Percentiles rank a stretch among this genome's conserved stretches.
Evolutionary conservation across 2,113 vertebrate species (phyloP).

Genomic region (Hippocampus mohnikei): DNA sequence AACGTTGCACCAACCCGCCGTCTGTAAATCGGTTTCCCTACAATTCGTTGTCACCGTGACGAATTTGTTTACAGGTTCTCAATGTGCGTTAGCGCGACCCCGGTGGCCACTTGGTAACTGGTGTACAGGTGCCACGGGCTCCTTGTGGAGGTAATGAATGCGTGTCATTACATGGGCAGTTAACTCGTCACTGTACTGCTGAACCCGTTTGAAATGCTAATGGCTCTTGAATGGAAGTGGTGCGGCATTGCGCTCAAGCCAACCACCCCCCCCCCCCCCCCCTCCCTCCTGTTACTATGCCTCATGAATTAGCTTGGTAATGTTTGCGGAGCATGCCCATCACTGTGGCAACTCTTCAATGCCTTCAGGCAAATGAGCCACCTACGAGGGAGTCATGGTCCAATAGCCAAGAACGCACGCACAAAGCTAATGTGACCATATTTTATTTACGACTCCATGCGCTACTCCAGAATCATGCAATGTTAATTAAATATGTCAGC

Average conservation of each 20-base stretch:
- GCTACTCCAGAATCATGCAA: too few relatives aligned
- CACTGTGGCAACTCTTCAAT: conserved; percentile 14
- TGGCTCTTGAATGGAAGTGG: conserved; percentile 62
- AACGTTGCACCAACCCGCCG: background rate
- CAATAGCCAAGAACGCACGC: background rate
- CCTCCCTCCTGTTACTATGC: conserved; percentile 36
- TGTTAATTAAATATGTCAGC: too few relatives aligned
- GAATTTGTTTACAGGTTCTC: background rate
- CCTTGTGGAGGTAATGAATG: conserved; percentile 74
- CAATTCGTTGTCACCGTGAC: conserved; percentile 11
- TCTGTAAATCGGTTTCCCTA: background rate
- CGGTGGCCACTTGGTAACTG: conserved; percentile 46
- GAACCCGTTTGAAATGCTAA: conserved; percentile 82
- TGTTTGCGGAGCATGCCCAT: conserved; percentile 40
- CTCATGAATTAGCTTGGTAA: conserved; percentile 43
- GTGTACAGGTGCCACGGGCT: conserved; percentile 75
- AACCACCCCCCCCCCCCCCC: too few relatives aligned
- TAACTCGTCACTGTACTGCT: conserved; percentile 79
- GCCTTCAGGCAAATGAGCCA: conserved; percentile 24
- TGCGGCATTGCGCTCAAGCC: conserved; percentile 32
- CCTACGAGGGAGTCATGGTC: conserved; percentile 13
- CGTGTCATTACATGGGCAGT: conserved; percentile 76
- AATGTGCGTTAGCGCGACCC: conserved; percentile 6
- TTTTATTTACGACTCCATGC: background rate
- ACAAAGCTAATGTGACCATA: background rate